Evolutionary conservation across 2,797 vertebrate species (phyloP), one percentile per base, ranked within the genome.

Genomic region (Cuculus canorus): DNA sequence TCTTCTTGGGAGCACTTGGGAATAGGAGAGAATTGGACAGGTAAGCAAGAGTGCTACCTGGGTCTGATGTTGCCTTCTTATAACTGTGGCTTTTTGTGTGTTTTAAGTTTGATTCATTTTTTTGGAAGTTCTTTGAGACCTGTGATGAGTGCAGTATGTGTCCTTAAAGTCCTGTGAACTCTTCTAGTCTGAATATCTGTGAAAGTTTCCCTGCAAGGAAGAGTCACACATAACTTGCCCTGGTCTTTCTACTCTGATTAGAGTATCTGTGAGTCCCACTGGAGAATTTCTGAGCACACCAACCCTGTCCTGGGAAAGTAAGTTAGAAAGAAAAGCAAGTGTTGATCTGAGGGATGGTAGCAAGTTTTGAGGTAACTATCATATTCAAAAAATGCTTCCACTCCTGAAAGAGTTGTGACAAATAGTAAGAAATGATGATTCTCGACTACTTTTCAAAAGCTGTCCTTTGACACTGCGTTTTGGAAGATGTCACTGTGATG

Each of bases 151-250:
- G 1, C 3, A 7, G 56, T 5, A 11, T 0, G 0, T 54, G 60
- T 7, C 3, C 0, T 10, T 56, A 5, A 2, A 32, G 19, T 60
- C 45, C 73, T 23, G 3, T 14, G 77, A 61, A 0, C 13, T 45
- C 39, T 11, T 33, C 9, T 33, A 50, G 3, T 60, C 17, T 90
- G 52, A 47, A 14, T 3, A 9, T 22, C 39, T 39, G 28, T 35
- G 57, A 35, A 63, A 63, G 73, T 10, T 33, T 24, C 64, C 61
- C 27, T 56, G 19, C 0, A 2, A 48, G 53, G 45, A 15, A 30
- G 19, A 47, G 39, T n/a, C 68, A 16, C 1, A 0, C 0, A 0
- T 35, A 15, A 28, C 3, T 43, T 37, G 6, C 0, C n/a, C 32
- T 8, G 9, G 5, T 43, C 13, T 45, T 87, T 45, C 21, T 82